Conservation (phyloP, 1,140 invertebrate species). For the Agrypnia vestita region DNA sequence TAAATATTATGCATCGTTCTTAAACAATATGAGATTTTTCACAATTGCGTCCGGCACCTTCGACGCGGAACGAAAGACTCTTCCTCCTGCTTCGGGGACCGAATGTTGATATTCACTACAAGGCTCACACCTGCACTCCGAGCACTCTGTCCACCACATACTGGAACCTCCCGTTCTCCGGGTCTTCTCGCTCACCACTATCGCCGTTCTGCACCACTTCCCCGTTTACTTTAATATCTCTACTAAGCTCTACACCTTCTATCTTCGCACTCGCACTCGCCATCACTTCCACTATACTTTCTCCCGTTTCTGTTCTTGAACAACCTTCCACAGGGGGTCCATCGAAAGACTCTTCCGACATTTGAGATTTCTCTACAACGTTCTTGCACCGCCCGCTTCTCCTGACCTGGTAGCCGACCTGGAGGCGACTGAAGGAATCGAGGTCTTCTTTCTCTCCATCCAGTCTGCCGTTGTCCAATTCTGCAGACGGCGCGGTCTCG, state of each 20-base stretch:
- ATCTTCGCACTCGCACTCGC: background rate
- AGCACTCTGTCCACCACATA: conserved; percentile 80
- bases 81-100: background rate
- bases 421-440: conserved; percentile 60
- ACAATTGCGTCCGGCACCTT: conserved; percentile 14
- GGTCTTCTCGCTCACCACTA: conserved; percentile 63
- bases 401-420: conserved; percentile 64
- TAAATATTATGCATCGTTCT: conserved; percentile 34
- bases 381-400: conserved; percentile 57
- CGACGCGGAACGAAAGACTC: background rate
- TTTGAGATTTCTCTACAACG: conserved; percentile 60
- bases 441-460: background rate
- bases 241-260: conserved; percentile 34
- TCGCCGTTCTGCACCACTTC: conserved; percentile 13
- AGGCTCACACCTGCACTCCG: conserved; percentile 76
- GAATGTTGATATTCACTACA: background rate
- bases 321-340: background rate
- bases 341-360: conserved; percentile 3
- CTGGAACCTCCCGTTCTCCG: conserved; percentile 74
- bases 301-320: background rate
- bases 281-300: no score
- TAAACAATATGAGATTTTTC: conserved; percentile 30
- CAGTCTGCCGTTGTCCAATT: background rate
- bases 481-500: background rate
- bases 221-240: conserved; percentile 42